Evolutionary conservation across 2,797 vertebrate genomes (phyloP).

Genomic region (Monodelphis domestica): DNA sequence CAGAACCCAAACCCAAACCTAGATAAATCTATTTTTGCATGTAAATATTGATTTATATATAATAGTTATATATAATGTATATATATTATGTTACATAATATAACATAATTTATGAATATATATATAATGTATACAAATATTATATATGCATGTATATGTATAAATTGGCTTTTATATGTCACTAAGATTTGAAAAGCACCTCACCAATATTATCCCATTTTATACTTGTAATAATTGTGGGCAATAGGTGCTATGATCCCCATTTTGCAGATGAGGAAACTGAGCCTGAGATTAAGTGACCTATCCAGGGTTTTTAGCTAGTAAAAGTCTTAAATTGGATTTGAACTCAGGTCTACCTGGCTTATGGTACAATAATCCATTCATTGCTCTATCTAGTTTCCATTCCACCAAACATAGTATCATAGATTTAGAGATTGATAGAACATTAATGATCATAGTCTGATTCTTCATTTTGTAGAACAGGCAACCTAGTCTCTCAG

Average conservation of each 20-base stretch:
- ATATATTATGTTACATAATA: no score
- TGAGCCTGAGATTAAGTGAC: background rate
- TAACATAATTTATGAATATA: background rate
- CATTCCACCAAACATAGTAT: background rate
- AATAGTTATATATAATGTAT: no score
- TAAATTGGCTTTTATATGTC: no score
- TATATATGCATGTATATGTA: no score
- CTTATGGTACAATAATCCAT: no score
- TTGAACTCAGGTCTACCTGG: background rate
- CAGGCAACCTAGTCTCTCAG: background rate
- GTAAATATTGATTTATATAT: no score
- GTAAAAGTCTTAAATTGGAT: background rate
- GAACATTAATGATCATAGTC: no score
- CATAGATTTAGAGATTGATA: no score
- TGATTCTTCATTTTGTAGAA: slow-evolving; percentile 18
- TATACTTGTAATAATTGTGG: background rate
- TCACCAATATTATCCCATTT: background rate
- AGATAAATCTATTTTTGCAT: no score
- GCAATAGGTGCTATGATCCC: background rate
- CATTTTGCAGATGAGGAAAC: background rate
- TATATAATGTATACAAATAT: no score
- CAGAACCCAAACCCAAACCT: no score
- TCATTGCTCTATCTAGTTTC: background rate
- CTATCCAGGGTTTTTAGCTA: background rate
- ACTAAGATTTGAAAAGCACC: no score